Conservation (phyloP, 2,888 invertebrate genomes). For the Apamea epomidion region DNA sequence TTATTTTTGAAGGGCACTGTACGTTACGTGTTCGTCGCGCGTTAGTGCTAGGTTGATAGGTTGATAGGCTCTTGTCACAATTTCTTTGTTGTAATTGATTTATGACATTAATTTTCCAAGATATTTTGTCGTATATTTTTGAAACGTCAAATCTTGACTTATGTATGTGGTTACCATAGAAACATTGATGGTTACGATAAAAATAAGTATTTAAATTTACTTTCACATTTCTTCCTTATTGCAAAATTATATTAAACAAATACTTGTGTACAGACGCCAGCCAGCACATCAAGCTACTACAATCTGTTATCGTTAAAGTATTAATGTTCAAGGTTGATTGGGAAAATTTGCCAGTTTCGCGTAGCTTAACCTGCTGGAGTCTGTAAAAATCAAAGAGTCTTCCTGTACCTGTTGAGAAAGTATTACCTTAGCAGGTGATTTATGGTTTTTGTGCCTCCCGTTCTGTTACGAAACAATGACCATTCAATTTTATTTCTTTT, state of each 20-base stretch:
- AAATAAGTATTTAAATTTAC: background rate
- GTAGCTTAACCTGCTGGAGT: no score
- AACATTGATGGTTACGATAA: background rate
- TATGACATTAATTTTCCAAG: background rate
- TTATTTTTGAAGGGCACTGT: background rate
- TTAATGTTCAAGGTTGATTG: no score
- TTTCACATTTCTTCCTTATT: background rate
- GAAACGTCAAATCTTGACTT: background rate
- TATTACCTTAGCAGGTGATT: no score
- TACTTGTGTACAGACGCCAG: background rate
- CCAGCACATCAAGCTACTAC: no score
- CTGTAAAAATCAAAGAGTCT: no score
- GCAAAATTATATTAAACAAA: background rate
- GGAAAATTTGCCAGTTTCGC: no score
- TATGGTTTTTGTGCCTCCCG: no score
- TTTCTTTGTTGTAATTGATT: conserved; percentile 9
- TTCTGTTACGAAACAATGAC: no score
- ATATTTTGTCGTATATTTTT: conserved; percentile 1
- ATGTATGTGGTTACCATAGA: background rate
- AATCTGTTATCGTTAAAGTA: no score
- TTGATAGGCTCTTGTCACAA: background rate
- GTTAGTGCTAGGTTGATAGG: background rate
- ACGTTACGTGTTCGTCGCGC: background rate
- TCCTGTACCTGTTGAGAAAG: no score
- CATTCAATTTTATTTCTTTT: no score